Evolutionary conservation across 2,113 vertebrate genomes (phyloP).

Genomic region (Ovibos moschatus): DNA sequence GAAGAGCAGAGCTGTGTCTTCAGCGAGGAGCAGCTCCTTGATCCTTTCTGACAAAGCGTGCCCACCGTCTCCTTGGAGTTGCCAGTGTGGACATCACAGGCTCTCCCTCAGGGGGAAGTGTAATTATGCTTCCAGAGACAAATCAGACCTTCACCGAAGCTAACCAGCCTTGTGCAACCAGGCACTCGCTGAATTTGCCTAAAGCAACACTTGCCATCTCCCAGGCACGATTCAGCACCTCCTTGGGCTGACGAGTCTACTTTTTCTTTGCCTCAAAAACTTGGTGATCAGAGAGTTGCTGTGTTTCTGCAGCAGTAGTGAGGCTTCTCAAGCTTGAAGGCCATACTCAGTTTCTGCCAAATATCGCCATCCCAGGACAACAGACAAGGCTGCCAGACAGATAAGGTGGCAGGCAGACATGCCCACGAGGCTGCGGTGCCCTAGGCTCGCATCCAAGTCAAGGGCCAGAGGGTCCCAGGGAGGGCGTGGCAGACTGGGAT

Average conservation of each 20-base stretch:
- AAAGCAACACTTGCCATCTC: neutral
- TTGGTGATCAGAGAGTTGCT: neutral
- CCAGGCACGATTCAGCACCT: neutral
- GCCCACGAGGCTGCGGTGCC: fast-evolving
- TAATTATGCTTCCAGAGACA: neutral
- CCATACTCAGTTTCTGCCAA: neutral
- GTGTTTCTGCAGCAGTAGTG: neutral
- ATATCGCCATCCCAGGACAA: neutral
- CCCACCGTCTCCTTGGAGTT: neutral
- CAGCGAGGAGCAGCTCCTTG: fast-evolving
- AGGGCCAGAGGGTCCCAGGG: neutral
- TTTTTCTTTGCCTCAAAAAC: neutral
- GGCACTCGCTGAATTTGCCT: neutral
- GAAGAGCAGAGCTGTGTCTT: neutral
- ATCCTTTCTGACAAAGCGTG: fast-evolving
- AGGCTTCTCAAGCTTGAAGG: neutral
- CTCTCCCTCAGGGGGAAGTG: neutral
- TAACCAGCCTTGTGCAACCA: neutral
- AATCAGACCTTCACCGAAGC: neutral
- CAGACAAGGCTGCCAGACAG: neutral
- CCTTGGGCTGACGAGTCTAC: neutral
- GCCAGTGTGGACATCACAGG: fast-evolving
- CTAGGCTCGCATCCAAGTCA: neutral
- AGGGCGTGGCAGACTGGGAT: neutral
- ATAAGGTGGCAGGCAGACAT: neutral